Base-by-base conservation (phyloP, 2,113 vertebrate genomes). In the Paramormyrops kingsleyae region DNA sequence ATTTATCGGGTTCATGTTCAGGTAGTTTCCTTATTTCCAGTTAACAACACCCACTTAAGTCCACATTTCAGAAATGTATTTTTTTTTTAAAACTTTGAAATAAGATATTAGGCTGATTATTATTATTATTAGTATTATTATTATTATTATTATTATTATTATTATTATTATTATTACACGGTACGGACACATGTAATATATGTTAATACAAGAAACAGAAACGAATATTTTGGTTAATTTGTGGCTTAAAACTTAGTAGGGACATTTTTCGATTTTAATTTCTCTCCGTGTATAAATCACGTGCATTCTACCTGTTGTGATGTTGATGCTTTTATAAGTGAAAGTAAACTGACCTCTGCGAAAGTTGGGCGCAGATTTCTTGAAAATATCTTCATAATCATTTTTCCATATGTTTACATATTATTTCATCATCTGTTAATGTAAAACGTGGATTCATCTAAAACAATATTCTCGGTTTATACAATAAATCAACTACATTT, bases 211-310 rank as follows among this genome's bases (percentile, higher is more conserved):
- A 94, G 92, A 97, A 93, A 97, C 97, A 97, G 70, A 89, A 88
- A 96, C 96, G 95, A 97, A 97, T 97, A 97, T 98, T 98, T 97
- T 97, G 96, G 96, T 97, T 96, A 97, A 97, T 96, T 97, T 96
- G 97, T 97, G 97, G 96, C 95, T 96, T 95, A 96, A 95, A 96
- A 96, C 96, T 96, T 96, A 96, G 97, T 97, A 96, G 95, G 94
- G 93, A 94, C 88, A 88, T 93, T 94, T 95, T 94, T 91, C 90
- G 93, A 92, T 96, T 95, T 96, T 93, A 94, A 95, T 97, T 97
- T 96, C 95, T 95, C 96, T 96, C 95, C 94, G 95, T 99, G 97
- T 97, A 97, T 96, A 96, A 97, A 96, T 95, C 96, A 97, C 96
- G 96, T 97, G 96, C 88, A 95, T 95, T 94, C 93, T 95, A 93